Percentiles rank a stretch among this genome's conserved stretches.
phyloP scores from a whole-genome alignment of 2,113 vertebrate species.

The Forbesichthys papilliferus region DNA sequence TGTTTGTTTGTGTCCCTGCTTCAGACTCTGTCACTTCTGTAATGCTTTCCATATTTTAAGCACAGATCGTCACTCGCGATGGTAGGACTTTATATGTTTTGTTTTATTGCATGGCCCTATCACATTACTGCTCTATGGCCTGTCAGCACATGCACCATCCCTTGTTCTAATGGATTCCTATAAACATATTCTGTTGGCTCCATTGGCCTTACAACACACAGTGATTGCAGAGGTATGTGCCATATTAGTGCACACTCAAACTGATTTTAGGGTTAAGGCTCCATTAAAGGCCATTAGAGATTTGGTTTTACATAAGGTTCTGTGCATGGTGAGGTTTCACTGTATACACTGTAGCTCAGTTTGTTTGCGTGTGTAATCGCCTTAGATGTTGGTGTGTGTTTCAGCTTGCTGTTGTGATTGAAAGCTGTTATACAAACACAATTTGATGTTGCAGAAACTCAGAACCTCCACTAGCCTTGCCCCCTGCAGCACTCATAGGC shows the following conservation, averaged over 20 bases:
- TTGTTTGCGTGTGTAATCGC: conserved; percentile 40
- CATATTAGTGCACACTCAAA: conserved; percentile 31
- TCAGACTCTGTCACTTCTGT: conserved; percentile 73
- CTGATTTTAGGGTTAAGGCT: conserved; percentile 50
- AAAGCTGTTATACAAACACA: too few relatives aligned
- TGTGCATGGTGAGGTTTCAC: too few relatives aligned
- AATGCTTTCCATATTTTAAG: conserved; percentile 74
- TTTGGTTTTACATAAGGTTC: conserved; percentile 6
- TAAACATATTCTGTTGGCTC: conserved; percentile 18
- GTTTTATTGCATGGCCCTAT: conserved; percentile 18
- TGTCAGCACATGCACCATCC: conserved; percentile 40
- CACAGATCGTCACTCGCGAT: conserved; percentile 44
- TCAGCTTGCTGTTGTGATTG: too few relatives aligned
- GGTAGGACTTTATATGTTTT: conserved; percentile 35
- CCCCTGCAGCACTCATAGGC: too few relatives aligned
- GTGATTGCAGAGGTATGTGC: conserved; percentile 63
- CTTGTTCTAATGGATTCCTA: conserved; percentile 48
- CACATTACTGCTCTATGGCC: conserved; percentile 9
- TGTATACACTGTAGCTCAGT: conserved; percentile 28
- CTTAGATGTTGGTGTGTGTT: conserved; percentile 5
- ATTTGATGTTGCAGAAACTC: too few relatives aligned
- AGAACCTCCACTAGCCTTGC: too few relatives aligned
- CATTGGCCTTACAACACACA: conserved; percentile 49
- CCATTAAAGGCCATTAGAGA: conserved; percentile 44
- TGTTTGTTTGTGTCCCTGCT: conserved; percentile 75